Evolutionary conservation across 2,113 vertebrate species (phyloP).

Genomic region (Mellivora capensis): DNA sequence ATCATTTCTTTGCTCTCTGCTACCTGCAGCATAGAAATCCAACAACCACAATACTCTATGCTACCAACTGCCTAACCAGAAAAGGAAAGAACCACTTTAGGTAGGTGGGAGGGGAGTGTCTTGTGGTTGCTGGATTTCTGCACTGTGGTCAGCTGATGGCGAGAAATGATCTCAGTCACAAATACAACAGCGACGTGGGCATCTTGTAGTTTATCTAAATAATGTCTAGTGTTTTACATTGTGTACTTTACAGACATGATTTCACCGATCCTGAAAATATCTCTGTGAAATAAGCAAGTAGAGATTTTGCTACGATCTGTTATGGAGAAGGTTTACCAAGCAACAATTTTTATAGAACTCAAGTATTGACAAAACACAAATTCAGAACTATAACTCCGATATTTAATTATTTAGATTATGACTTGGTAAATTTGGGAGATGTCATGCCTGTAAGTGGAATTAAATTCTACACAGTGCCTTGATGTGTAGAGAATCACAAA

Average conservation of each 20-base stretch:
- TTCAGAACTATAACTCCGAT: conserved; percentile 1
- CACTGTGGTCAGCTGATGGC: neutral
- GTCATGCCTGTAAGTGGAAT: neutral
- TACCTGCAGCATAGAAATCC: neutral
- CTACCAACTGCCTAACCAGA: conserved; percentile 25
- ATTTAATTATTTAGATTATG: conserved; percentile 31
- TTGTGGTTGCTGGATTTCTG: neutral
- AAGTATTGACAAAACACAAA: neutral
- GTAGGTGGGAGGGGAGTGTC: neutral
- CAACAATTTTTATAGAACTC: conserved; percentile 11
- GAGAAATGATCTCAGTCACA: neutral
- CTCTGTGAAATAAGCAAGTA: neutral
- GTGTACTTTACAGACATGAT: neutral
- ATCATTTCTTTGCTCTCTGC: conserved; percentile 45
- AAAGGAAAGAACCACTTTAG: conserved; percentile 41
- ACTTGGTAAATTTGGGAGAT: neutral
- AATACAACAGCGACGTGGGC: neutral
- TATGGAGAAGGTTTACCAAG: neutral
- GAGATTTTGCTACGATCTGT: neutral
- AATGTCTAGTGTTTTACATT: neutral
- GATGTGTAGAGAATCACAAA: neutral
- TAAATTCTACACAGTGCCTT: neutral
- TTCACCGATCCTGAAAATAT: conserved; percentile 30
- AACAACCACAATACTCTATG: conserved; percentile 46
- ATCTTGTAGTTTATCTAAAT: neutral